phyloP scores from a whole-genome alignment of 2,888 invertebrate genomes.

The Corbicula japonica region DNA sequence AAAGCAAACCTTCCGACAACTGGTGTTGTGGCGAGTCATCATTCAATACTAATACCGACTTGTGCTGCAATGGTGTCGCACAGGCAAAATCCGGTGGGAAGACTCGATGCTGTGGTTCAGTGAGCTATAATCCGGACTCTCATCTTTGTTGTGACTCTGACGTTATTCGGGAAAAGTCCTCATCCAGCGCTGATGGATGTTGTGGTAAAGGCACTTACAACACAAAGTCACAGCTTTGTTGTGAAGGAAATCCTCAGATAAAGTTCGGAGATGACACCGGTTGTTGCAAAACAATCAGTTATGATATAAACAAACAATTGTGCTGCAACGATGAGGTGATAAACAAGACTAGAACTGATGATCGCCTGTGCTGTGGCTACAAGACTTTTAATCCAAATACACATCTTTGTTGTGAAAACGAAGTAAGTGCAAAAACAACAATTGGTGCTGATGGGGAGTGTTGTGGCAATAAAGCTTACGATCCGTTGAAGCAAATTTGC shows the following conservation, averaged over 20 bases:
- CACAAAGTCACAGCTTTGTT: constrained; percentile 41
- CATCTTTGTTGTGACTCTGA: constrained; percentile 48
- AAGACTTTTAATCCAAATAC: constrained; percentile 37
- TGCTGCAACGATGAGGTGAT: constrained; percentile 50
- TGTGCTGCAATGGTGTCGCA: constrained; percentile 47
- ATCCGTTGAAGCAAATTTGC: constrained; percentile 38
- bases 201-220: constrained; percentile 46
- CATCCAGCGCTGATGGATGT: constrained; percentile 30
- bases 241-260: constrained; percentile 29
- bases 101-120: constrained; percentile 42
- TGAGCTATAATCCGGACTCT: constrained; percentile 35
- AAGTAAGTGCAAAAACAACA: constrained; percentile 39
- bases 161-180: constrained; percentile 18
- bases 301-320: constrained; percentile 26
- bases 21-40: constrained; percentile 47
- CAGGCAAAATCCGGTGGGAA: constrained; percentile 13
- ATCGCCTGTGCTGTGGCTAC: constrained; percentile 45
- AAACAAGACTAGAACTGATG: constrained; percentile 30
- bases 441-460: constrained; percentile 38
- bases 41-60: constrained; percentile 37
- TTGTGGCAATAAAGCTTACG: constrained; percentile 39
- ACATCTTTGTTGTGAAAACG: constrained; percentile 40
- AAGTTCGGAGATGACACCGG: constrained; percentile 3
- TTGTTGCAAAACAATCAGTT: constrained; percentile 31
- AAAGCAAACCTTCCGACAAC: constrained; percentile 27